A percentile compares a stretch with the other conserved stretches of the same genome.
Conservation (phyloP, 2,797 vertebrate species). For the Enteromius thamalakanensis region DNA sequence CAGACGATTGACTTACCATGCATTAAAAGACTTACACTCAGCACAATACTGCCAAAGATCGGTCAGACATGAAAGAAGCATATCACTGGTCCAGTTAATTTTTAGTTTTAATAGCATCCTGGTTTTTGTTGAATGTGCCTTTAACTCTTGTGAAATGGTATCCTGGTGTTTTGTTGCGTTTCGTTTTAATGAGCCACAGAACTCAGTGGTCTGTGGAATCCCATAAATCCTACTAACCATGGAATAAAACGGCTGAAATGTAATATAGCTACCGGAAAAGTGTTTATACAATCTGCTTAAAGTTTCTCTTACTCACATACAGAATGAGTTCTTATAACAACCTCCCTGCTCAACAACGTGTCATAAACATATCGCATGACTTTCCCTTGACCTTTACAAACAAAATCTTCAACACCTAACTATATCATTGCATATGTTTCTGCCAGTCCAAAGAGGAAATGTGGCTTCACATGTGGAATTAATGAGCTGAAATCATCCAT, state of each 20-base stretch:
- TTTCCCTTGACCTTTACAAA: not conserved
- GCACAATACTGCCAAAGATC: not conserved
- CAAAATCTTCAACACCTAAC: not conserved
- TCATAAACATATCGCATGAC: not conserved
- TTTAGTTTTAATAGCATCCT: not conserved
- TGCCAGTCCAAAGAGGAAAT: slow-evolving; percentile 5
- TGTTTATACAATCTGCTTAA: not conserved
- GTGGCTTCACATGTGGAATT: slow-evolving; percentile 2
- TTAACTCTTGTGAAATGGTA: slow-evolving; percentile 5
- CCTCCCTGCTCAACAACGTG: not conserved
- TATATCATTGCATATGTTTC: not conserved
- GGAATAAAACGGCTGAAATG: not conserved
- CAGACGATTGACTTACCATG: not conserved
- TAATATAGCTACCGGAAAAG: not conserved
- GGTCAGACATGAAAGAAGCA: not conserved
- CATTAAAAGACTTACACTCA: not conserved
- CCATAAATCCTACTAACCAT: not conserved
- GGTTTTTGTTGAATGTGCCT: not conserved
- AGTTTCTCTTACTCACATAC: not conserved
- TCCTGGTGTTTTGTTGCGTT: slow-evolving; percentile 13
- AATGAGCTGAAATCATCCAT: not conserved
- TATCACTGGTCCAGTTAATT: not conserved
- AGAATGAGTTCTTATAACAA: not conserved
- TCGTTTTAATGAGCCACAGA: not conserved
- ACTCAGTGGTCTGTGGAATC: not conserved